phyloP scores from a whole-genome alignment of 2,113 vertebrate species.

The Megaceryle torquata region DNA sequence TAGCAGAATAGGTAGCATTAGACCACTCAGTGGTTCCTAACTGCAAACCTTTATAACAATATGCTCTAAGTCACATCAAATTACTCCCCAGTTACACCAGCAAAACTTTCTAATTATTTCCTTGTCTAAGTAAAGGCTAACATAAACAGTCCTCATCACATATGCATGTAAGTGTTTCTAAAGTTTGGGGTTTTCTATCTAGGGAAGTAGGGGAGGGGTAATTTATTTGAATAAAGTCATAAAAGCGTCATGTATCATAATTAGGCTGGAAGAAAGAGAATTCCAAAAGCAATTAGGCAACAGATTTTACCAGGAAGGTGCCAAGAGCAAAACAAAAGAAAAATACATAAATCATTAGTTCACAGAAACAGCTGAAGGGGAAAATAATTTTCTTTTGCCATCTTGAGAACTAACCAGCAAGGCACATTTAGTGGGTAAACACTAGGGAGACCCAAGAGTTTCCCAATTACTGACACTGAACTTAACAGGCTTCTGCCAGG shows the following conservation, averaged over 20 bases:
- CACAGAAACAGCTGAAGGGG: neutral
- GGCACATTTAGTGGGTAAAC: neutral
- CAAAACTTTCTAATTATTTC: neutral
- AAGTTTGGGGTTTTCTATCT: neutral
- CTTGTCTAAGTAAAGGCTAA: neutral
- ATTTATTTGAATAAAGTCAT: neutral
- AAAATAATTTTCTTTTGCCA: neutral
- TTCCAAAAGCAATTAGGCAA: conserved; percentile 42
- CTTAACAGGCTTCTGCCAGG: neutral
- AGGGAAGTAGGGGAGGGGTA: neutral
- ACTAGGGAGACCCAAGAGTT: neutral
- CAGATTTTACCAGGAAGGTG: neutral
- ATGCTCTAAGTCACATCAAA: neutral
- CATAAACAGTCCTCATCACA: neutral
- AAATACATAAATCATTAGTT: conserved; percentile 2
- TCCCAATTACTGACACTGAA: conserved; percentile 25
- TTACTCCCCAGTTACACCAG: neutral
- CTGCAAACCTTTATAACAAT: neutral
- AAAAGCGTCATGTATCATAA: neutral
- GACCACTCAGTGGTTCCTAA: neutral
- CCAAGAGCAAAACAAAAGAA: conserved; percentile 32
- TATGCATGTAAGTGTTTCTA: neutral
- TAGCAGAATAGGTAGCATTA: neutral
- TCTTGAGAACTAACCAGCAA: neutral
- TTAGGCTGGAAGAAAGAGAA: neutral